Percentiles rank a stretch among this genome's conserved stretches.
Evolutionary conservation across 1,140 invertebrate genomes (phyloP).

Genomic region (Diprion similis): DNA sequence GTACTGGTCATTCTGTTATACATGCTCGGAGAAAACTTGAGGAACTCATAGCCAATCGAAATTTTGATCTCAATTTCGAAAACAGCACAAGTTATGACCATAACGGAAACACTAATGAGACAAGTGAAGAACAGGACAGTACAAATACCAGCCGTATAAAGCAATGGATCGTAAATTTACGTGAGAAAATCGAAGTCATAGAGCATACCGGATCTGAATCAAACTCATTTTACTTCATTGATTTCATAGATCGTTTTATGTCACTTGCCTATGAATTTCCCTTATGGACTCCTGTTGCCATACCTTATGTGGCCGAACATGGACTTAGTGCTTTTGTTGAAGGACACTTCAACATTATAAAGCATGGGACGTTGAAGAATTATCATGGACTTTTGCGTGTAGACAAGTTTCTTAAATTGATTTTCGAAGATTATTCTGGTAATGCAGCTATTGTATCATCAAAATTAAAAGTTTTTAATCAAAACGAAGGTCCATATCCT

Average conservation of each 20-base stretch:
- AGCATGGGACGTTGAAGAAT: conserved; percentile 13
- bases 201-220: neutral
- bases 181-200: neutral
- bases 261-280: conserved; percentile 22
- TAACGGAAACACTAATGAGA: neutral
- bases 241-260: conserved; percentile 14
- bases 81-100: neutral
- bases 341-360: conserved; percentile 21
- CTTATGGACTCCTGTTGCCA: conserved; percentile 20
- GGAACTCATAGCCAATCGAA: neutral
- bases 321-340: conserved; percentile 17
- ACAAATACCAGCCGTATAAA: neutral
- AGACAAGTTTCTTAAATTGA: conserved; percentile 14
- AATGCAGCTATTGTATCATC: neutral
- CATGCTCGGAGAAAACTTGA: neutral
- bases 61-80: neutral
- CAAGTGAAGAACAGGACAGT: neutral
- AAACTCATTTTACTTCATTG: conserved; percentile 15
- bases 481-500: conserved; percentile 13
- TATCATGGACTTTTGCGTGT: conserved; percentile 7
- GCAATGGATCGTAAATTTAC: neutral
- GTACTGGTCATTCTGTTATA: neutral
- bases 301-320: conserved; percentile 13
- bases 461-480: conserved; percentile 10
- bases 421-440: neutral